phyloP scores from a whole-genome alignment of 2,113 vertebrate species.

The Psophia crepitans region DNA sequence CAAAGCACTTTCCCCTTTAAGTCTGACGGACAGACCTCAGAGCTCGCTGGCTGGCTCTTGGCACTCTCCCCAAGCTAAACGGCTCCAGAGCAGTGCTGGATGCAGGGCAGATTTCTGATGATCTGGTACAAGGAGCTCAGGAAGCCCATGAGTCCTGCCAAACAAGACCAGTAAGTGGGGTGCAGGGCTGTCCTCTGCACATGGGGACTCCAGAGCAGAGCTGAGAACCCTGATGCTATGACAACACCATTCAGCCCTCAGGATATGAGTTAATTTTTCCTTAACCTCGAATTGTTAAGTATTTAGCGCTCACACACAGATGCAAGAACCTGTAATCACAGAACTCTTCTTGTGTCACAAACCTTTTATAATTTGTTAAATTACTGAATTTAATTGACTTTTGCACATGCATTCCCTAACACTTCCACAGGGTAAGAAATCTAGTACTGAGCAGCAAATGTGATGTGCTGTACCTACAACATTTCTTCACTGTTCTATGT shows the following conservation, averaged over 20 bases:
- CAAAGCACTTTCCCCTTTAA: not conserved
- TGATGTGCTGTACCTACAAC: not conserved
- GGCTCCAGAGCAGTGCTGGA: not conserved
- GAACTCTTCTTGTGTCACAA: not conserved
- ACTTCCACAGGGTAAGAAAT: not conserved
- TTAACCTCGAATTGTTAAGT: not conserved
- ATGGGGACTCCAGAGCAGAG: not conserved
- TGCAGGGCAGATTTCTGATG: not conserved
- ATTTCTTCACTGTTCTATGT: not conserved
- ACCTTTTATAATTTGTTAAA: not conserved
- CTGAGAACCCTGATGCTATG: not conserved
- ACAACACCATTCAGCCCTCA: not conserved
- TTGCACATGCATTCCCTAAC: not conserved
- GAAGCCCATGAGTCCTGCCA: not conserved
- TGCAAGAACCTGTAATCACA: not conserved
- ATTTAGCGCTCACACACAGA: not conserved
- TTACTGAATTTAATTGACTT: not conserved
- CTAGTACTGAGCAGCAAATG: not conserved
- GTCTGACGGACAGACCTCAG: not conserved
- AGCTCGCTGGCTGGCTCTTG: not conserved
- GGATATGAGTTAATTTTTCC: not conserved
- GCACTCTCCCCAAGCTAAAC: not conserved
- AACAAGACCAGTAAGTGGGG: not conserved
- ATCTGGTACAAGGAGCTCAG: not conserved
- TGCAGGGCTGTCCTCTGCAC: not conserved